Evolutionary conservation across 2,113 vertebrate species (phyloP), one percentile per base, ranked within the genome.

Genomic region (Malurus melanocephalus): DNA sequence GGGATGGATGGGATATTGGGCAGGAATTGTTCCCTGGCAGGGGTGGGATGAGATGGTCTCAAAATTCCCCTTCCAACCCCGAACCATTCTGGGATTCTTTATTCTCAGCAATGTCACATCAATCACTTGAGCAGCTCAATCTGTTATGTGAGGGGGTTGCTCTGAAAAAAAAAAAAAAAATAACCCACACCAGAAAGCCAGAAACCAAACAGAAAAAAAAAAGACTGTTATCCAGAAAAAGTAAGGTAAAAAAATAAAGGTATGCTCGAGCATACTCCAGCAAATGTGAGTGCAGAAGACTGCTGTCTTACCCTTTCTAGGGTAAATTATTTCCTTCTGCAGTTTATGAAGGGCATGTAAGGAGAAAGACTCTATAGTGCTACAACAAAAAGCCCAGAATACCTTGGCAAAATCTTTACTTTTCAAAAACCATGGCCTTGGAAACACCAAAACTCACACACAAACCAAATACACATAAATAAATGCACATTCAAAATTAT

Each of bases 31-130:
- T 19, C 28, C 33, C 30, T 10, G 46, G 53, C 15, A 8, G 32
- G 22, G 22, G 3, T 60, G n/a, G 7, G 0, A 38, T 2, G 13
- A 28, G 46, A 1, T 35, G 21, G 3, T 4, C 0, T 59, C 20
- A 46, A 0, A 4, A 2, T 23, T n/a, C 19, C 19, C 7, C 3
- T 52, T 6, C 10, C 38, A 19, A 0, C 13, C n/a, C n/a, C n/a
- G 60, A 77, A 53, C 5, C 23, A 14, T 38, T 3, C 23, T 55
- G 64, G 20, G 10, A 53, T 35, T 17, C 24, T 40, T 38, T 13
- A 20, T 18, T 9, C 2, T 66, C 24, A 61, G 16, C 32, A 57
- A 3, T 24, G 6, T 71, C 56, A 24, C 10, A 71, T 42, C 51
- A 40, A 15, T 30, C n/a, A 43, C 1, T 16, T 42, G 1, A 33